phyloP scores from a whole-genome alignment of 2,113 vertebrate species.

The Gallinago jamesoni region DNA sequence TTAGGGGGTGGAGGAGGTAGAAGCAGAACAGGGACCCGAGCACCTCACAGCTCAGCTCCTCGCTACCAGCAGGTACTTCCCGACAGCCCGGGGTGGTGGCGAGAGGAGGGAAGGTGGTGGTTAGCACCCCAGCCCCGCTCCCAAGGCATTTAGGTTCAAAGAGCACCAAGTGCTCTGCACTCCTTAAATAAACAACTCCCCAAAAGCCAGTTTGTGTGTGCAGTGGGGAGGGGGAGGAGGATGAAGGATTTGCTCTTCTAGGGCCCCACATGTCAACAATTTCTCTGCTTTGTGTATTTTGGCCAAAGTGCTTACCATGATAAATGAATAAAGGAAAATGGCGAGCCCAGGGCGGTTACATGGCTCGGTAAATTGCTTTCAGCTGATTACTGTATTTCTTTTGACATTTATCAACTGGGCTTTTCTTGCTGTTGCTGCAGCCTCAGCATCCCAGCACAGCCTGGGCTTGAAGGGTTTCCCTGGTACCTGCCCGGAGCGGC shows the following conservation, averaged over 20 bases:
- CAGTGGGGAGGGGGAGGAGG: slow-evolving; percentile 69
- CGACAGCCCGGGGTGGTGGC: slow-evolving; percentile 17
- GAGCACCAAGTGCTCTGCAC: slow-evolving; percentile 78
- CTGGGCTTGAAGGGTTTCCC: background rate
- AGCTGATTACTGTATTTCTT: slow-evolving; percentile 90
- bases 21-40: background rate
- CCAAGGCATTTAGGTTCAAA: slow-evolving; percentile 74
- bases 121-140: slow-evolving; percentile 75
- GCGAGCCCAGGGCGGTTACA: slow-evolving; percentile 84
- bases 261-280: slow-evolving; percentile 98
- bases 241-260: slow-evolving; percentile 85
- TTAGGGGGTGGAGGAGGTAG: background rate
- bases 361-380: slow-evolving; percentile 94
- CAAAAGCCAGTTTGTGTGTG: slow-evolving; percentile 83
- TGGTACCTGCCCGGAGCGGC: slow-evolving; percentile 1
- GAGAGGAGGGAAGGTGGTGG: slow-evolving; percentile 80
- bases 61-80: background rate
- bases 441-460: background rate
- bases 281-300: slow-evolving; percentile 98
- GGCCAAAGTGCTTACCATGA: slow-evolving; percentile 91
- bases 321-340: slow-evolving; percentile 97
- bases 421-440: slow-evolving; percentile 65
- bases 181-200: slow-evolving; percentile 88
- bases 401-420: slow-evolving; percentile 90
- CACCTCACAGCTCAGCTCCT: background rate